Base-by-base conservation (phyloP, 1,140 invertebrate species). In the Scaptodrosophila lebanonensis region DNA sequence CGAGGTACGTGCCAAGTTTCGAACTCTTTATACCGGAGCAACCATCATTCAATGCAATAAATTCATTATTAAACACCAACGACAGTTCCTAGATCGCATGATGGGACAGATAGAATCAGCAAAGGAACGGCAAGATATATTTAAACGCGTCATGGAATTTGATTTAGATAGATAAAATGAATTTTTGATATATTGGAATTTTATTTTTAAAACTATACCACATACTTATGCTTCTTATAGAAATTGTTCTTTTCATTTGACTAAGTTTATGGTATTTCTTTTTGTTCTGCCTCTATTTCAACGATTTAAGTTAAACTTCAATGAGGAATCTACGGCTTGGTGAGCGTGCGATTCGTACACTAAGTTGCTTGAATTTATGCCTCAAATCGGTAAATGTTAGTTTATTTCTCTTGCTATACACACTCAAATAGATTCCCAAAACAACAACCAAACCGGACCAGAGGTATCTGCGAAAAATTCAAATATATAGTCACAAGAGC, bases 391-490 rank as follows among this genome's bases (percentile, higher is more conserved):
- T 49, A 11, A 86, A 68, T 3, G 82, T 82, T 2, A 86, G n/a
- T 17, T 89, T 88, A 58, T 91, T 75, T 45, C 90, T 91, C 87
- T 96, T 96, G 84, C 93, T 94, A 69, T 94, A 95, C 7, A 97
- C 89, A 88, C 97, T 98, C 3, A 98, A 87, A 88, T 97, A 97
- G 83, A 98, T 97, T 7, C 96, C 96, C 6, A 95, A 61, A 1
- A 97, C 88, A 1, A 98, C 95, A 5, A 98, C 88, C 35, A 94
- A 77, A 8, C 95, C 96, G 0, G 95, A 95, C 94, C 95, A 98
- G 2, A 97, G 76, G 87, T 98, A 97, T 87, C 94, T 96, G 87
- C 29, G 91, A 90, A 16, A 51, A 61, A 76, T 65, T 72, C 57
- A 44, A 49, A 64, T 15, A 43, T 12, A 38, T 17, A 18, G 3